These are phyloP conservation scores for Ochotona curzoniae DNA, from an alignment of 2,113 vertebrate species.

Conservation along the genomic window DNA sequence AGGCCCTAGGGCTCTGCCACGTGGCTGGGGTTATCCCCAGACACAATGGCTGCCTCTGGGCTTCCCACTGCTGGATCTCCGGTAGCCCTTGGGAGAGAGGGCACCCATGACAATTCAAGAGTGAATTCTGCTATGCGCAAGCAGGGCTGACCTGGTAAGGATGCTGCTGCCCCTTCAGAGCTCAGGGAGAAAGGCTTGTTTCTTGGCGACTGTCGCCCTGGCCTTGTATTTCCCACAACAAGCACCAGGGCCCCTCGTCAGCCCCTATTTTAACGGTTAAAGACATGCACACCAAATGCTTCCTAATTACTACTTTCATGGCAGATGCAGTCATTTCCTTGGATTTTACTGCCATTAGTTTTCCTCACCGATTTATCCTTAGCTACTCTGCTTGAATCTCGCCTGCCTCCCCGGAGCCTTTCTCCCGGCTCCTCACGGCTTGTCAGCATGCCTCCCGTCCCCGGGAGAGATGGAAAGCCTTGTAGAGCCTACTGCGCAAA, in stretches of 20 bases:
- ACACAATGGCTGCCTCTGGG: not conserved
- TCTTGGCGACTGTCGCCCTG: not conserved
- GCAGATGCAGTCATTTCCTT: conserved; percentile 86
- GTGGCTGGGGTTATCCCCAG: rapidly evolving
- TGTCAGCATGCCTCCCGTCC: conserved; percentile 88
- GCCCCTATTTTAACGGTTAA: conserved; percentile 86
- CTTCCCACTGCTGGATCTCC: not conserved
- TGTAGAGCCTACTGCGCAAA: conserved; percentile 91
- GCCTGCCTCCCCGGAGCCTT: conserved; percentile 85
- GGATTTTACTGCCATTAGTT: conserved; percentile 88
- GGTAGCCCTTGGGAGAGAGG: not conserved
- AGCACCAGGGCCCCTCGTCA: conserved; percentile 72
- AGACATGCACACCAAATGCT: conserved; percentile 88
- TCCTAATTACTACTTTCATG: conserved; percentile 87
- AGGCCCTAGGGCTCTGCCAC: not conserved
- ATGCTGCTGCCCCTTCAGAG: not conserved
- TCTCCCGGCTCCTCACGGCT: conserved; percentile 85
- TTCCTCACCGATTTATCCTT: conserved; percentile 89
- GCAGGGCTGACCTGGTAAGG: not conserved
- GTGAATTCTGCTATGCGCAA: not conserved
- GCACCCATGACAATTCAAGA: rapidly evolving
- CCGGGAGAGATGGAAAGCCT: conserved; percentile 88
- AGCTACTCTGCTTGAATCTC: conserved; percentile 89
- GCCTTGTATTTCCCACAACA: conserved; percentile 69
- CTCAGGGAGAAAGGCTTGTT: not conserved